These are phyloP conservation scores for Psilanteris sp. DNA, from an alignment of 1,140 invertebrate species.

Conservation along the genomic window DNA sequence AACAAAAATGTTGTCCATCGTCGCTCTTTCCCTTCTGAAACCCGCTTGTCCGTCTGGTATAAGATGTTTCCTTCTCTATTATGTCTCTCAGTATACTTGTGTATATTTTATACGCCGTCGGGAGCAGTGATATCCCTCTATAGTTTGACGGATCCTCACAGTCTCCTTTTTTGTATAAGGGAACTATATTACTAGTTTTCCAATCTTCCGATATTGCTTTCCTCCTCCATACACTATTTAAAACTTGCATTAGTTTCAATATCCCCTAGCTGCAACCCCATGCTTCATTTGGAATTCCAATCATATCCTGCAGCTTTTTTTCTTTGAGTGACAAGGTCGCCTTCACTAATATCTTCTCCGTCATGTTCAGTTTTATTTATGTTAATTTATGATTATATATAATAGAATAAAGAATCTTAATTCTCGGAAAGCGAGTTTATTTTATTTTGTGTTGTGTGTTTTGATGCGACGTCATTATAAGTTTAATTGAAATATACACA, in stretches of 20 bases:
- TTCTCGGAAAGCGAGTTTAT: too few relatives aligned
- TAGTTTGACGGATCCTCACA: neutral
- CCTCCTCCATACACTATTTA: neutral
- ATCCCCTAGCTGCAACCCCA: neutral
- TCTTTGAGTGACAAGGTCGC: neutral
- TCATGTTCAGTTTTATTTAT: neutral
- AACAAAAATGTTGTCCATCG: neutral
- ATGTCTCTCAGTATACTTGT: conserved; percentile 1
- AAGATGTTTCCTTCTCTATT: too few relatives aligned
- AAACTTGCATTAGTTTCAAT: neutral
- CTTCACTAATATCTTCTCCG: conserved; percentile 4
- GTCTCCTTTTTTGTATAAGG: neutral
- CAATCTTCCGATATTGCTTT: neutral
- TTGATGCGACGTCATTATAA: too few relatives aligned
- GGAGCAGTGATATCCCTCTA: conserved; percentile 1
- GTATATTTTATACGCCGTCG: neutral
- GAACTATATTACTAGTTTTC: too few relatives aligned
- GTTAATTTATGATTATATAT: too few relatives aligned
- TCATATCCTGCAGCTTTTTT: too few relatives aligned
- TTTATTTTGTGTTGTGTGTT: too few relatives aligned
- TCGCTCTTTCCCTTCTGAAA: neutral
- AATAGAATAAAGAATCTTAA: too few relatives aligned
- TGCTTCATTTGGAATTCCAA: conserved; percentile 7
- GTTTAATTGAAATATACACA: too few relatives aligned
- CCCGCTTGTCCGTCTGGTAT: neutral